Evolutionary conservation across 2,888 invertebrate species (phyloP).

Genomic region (Silvanus unidentatus): DNA sequence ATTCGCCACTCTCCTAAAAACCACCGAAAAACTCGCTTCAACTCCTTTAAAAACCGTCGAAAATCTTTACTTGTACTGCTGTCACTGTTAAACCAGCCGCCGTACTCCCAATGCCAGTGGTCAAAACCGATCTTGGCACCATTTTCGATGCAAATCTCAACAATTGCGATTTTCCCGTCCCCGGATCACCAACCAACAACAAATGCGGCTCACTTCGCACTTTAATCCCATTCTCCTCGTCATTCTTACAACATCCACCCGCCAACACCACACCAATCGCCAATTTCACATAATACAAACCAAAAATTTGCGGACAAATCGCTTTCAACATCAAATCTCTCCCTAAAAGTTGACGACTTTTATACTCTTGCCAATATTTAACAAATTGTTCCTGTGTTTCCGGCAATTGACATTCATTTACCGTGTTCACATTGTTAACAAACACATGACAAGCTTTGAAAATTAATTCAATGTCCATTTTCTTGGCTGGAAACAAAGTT

Average conservation of each 20-base stretch:
- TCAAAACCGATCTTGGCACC: constrained; percentile 70
- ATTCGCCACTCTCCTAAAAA: constrained; percentile 75
- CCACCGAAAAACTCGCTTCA: background rate
- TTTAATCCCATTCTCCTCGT: constrained; percentile 42
- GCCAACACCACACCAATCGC: constrained; percentile 66
- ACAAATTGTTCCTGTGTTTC: constrained; percentile 48
- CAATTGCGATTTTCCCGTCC: constrained; percentile 85
- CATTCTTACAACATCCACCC: constrained; percentile 51
- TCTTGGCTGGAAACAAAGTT: constrained; percentile 53
- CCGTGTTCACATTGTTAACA: constrained; percentile 52
- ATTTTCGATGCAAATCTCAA: constrained; percentile 63
- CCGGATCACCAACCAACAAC: constrained; percentile 80
- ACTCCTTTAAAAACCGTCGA: background rate
- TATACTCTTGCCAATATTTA: constrained; percentile 65
- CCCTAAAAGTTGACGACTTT: constrained; percentile 59
- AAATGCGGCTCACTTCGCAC: constrained; percentile 78
- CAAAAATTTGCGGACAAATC: constrained; percentile 83
- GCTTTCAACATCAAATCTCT: constrained; percentile 73
- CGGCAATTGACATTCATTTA: constrained; percentile 27
- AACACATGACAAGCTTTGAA: constrained; percentile 67
- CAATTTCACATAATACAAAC: constrained; percentile 80
- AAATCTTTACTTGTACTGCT: constrained; percentile 47
- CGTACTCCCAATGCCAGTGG: constrained; percentile 81
- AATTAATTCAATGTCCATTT: constrained; percentile 64
- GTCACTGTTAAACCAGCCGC: constrained; percentile 85